phyloP scores from a whole-genome alignment of 2,113 vertebrate species.

The Planiliza haematocheilus region DNA sequence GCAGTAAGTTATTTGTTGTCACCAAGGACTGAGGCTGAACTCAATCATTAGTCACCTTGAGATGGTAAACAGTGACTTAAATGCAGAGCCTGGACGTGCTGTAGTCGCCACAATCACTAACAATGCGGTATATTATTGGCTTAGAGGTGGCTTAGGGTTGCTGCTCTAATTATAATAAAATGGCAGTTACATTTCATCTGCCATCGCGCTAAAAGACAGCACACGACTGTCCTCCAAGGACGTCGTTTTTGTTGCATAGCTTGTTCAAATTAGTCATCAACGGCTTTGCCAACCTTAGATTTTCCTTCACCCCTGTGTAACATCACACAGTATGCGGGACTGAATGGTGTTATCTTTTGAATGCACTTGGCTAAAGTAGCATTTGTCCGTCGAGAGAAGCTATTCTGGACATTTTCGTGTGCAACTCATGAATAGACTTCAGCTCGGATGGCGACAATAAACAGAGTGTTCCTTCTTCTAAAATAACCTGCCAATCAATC shows the following conservation, averaged over 20 bases:
- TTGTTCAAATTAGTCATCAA: constrained; percentile 41
- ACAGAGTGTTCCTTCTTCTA: background rate
- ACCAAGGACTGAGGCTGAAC: constrained; percentile 55
- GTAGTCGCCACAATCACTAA: constrained; percentile 39
- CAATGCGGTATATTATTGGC: constrained; percentile 52
- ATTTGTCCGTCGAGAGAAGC: background rate
- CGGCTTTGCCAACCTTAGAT: background rate
- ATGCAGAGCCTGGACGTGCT: constrained; percentile 42
- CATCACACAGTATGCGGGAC: background rate
- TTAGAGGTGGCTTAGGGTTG: constrained; percentile 27
- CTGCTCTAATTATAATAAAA: constrained; percentile 35
- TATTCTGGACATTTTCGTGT: background rate
- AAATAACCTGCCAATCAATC: background rate
- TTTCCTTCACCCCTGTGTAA: constrained; percentile 10
- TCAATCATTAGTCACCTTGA: constrained; percentile 71
- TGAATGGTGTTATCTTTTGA: background rate
- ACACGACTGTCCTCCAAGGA: constrained; percentile 19
- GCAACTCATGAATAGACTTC: background rate
- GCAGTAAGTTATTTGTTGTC: constrained; percentile 65
- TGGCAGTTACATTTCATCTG: constrained; percentile 29
- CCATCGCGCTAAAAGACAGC: background rate
- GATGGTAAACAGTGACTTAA: constrained; percentile 51
- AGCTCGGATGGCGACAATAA: background rate
- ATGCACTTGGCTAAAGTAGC: background rate
- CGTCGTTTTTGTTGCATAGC: constrained; percentile 18